A percentile compares a stretch with the other conserved stretches of the same genome.
Evolutionary conservation across 1,140 invertebrate species (phyloP).

Genomic region (Onthophagus taurus): DNA sequence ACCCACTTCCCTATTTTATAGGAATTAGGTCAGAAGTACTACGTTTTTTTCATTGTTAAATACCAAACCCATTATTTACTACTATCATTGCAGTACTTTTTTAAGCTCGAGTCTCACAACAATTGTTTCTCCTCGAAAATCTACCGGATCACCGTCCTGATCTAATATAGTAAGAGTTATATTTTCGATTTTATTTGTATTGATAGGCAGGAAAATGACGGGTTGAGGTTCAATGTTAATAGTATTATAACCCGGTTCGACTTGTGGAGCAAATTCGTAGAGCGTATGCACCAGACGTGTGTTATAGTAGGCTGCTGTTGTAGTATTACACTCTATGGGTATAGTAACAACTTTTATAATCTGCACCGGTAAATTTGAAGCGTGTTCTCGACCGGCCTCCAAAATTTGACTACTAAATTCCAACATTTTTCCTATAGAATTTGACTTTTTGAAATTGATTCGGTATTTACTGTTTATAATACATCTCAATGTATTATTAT

Average conservation of each 20-base stretch:
- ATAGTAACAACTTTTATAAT: slow-evolving; percentile 18
- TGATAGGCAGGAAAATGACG: slow-evolving; percentile 16
- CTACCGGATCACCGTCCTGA: slow-evolving; percentile 17
- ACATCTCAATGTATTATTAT: slow-evolving; percentile 2
- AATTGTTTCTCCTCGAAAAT: slow-evolving; percentile 19
- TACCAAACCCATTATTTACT: no score
- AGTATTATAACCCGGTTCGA: slow-evolving; percentile 17
- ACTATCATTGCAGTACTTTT: not conserved
- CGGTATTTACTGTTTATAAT: not conserved
- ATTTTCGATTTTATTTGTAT: slow-evolving; percentile 13
- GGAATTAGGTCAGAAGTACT: no score
- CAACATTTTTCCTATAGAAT: slow-evolving; percentile 7
- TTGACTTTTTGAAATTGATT: not conserved
- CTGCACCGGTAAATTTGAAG: slow-evolving; percentile 1
- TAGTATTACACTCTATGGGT: slow-evolving; percentile 19
- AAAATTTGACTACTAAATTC: not conserved
- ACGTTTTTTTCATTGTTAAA: no score
- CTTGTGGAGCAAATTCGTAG: slow-evolving; percentile 18
- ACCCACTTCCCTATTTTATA: no score
- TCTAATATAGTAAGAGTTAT: slow-evolving; percentile 18
- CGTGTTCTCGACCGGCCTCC: not conserved
- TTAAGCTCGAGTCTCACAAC: slow-evolving; percentile 3
- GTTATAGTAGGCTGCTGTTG: slow-evolving; percentile 16
- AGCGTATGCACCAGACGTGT: slow-evolving; percentile 16
- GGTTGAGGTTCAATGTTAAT: slow-evolving; percentile 13